These are phyloP conservation scores for Thymelicus lineola DNA, from an alignment of 2,888 invertebrate species.

Conservation along the genomic window DNA sequence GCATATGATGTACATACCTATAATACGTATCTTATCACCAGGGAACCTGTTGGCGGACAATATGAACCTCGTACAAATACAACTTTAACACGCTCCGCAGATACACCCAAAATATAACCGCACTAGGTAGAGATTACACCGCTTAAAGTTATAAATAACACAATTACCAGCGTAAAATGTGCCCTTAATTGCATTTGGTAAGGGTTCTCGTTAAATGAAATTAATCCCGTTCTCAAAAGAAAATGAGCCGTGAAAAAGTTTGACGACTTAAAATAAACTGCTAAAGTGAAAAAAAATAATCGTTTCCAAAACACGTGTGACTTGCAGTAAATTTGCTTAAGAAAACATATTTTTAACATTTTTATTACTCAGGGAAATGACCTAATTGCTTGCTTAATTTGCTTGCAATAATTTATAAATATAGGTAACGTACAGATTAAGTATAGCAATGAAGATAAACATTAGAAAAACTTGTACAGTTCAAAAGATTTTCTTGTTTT, in stretches of 20 bases:
- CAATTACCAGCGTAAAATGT: background rate
- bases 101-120: background rate
- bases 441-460: too few species aligned
- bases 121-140: conserved; percentile 1
- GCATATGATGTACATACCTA: too few species aligned
- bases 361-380: conserved; percentile 5
- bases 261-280: conserved; percentile 8
- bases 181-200: conserved; percentile 15
- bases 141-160: conserved; percentile 18
- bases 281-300: conserved; percentile 6
- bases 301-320: background rate
- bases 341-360: conserved; percentile 12
- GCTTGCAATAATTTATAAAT: background rate
- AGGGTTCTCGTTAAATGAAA: conserved; percentile 14
- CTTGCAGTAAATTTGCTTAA: background rate
- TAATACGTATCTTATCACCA: too few species aligned
- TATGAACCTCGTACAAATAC: too few species aligned
- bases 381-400: too few species aligned
- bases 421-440: too few species aligned
- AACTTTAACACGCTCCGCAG: background rate
- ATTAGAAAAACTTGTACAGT: too few species aligned
- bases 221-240: conserved; percentile 23
- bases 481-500: too few species aligned
- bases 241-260: conserved; percentile 19
- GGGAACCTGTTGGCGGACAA: too few species aligned